Evolutionary conservation across 2,797 vertebrate species (phyloP).

Genomic region (Eulemur albifrons): DNA sequence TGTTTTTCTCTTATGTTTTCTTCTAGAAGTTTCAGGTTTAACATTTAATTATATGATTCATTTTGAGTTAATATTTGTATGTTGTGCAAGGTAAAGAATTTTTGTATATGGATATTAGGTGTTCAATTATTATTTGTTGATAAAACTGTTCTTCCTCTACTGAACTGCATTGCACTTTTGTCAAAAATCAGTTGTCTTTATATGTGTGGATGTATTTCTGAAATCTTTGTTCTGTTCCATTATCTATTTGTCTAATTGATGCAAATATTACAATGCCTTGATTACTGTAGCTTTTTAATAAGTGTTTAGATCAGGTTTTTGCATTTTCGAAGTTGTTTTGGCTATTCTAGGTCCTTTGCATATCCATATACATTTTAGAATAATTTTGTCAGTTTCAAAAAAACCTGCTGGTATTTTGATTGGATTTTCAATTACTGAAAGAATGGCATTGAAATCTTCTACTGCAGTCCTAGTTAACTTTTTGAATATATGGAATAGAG

Average conservation of each 20-base stretch:
- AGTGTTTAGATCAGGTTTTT: background rate
- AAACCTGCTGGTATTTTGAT: background rate
- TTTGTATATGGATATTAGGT: background rate
- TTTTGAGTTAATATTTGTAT: background rate
- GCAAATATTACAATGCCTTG: background rate
- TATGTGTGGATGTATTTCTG: background rate
- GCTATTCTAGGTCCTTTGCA: background rate
- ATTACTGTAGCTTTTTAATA: background rate
- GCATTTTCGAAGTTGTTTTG: background rate
- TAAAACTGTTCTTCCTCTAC: background rate
- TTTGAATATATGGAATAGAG: background rate
- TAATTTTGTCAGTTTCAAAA: background rate
- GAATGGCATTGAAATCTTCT: background rate
- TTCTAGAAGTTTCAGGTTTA: background rate
- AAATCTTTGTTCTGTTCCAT: background rate
- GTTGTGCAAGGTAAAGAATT: background rate
- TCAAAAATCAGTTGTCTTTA: background rate
- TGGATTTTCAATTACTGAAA: background rate
- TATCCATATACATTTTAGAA: background rate
- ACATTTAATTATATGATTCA: background rate
- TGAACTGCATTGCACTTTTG: background rate
- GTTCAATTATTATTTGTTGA: background rate
- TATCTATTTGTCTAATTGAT: background rate
- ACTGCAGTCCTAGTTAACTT: background rate
- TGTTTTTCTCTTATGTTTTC: background rate